phyloP scores from a whole-genome alignment of 2,888 invertebrate genomes.

The Agrilus biguttatus region DNA sequence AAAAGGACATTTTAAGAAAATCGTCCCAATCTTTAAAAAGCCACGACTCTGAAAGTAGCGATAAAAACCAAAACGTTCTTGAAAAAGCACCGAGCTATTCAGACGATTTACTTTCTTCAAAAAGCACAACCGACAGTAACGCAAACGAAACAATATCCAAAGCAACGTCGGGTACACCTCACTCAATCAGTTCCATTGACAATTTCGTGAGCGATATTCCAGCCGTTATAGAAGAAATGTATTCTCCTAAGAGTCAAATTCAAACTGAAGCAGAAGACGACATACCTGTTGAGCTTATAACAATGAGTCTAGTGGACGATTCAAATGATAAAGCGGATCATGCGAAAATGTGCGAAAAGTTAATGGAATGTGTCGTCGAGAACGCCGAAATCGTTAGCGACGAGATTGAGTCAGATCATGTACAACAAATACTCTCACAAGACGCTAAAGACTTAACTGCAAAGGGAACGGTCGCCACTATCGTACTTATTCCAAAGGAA shows the following conservation, averaged over 20 bases:
- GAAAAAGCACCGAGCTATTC: not conserved
- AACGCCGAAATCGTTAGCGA: slow-evolving; percentile 17
- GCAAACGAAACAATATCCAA: no score
- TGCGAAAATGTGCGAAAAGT: slow-evolving; percentile 34
- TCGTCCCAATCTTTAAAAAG: not conserved
- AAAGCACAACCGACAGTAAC: no score
- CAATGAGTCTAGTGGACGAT: no score
- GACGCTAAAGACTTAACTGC: not conserved
- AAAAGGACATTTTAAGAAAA: slow-evolving; percentile 11
- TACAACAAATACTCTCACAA: slow-evolving; percentile 13
- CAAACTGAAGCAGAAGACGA: slow-evolving; percentile 25
- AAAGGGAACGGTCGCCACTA: slow-evolving; percentile 22
- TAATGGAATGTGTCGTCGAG: slow-evolving; percentile 30
- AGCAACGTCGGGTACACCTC: no score
- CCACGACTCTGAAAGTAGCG: slow-evolving; percentile 21
- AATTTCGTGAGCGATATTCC: not conserved
- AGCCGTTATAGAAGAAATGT: not conserved
- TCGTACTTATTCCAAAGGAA: slow-evolving; percentile 21
- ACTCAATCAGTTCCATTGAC: no score
- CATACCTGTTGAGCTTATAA: slow-evolving; percentile 16
- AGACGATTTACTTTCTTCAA: no score
- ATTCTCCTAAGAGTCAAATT: slow-evolving; percentile 6
- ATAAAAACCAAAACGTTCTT: slow-evolving; percentile 2
- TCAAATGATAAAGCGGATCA: slow-evolving; percentile 23
- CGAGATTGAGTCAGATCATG: slow-evolving; percentile 10